Conservation (phyloP, 2,888 invertebrate species). For the Venusia cambrica region DNA sequence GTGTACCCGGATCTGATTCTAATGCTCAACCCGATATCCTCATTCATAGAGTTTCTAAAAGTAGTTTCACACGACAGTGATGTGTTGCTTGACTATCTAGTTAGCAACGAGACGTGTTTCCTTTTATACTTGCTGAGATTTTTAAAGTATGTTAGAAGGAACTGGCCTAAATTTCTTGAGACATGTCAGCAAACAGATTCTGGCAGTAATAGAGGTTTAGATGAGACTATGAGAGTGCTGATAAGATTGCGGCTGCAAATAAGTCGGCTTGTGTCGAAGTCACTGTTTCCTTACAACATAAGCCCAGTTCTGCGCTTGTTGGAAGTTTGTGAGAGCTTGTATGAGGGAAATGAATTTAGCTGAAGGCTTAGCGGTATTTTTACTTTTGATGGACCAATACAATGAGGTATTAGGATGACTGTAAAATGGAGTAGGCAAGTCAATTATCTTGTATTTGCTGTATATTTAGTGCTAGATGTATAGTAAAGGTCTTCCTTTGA, state of each 20-base stretch:
- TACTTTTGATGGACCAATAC: no score
- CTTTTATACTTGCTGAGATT: conserved; percentile 91
- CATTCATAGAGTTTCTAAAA: conserved; percentile 92
- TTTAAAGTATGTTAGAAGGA: conserved; percentile 90
- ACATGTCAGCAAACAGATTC: conserved; percentile 86
- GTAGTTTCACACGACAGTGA: conserved; percentile 91
- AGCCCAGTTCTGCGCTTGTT: conserved; percentile 91
- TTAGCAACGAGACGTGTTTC: conserved; percentile 95
- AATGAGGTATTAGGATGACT: background rate
- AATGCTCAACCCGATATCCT: conserved; percentile 91
- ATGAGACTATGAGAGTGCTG: conserved; percentile 91
- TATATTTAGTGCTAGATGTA: conserved; percentile 10
- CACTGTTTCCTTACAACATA: conserved; percentile 94
- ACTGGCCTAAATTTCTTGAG: conserved; percentile 91
- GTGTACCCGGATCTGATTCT: conserved; percentile 89
- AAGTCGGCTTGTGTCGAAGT: conserved; percentile 89
- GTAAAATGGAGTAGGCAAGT: background rate
- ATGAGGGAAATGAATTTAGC: conserved; percentile 91
- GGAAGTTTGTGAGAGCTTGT: conserved; percentile 91
- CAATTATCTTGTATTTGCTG: background rate
- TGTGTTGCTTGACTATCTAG: conserved; percentile 90
- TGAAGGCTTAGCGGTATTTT: conserved; percentile 69
- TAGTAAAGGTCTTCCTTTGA: conserved; percentile 34
- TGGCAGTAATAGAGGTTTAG: conserved; percentile 81
- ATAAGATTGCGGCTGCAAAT: conserved; percentile 90